Percentiles rank a stretch among this genome's conserved stretches.
phyloP scores from a whole-genome alignment of 2,888 invertebrate species.

The Prosapia bicincta region DNA sequence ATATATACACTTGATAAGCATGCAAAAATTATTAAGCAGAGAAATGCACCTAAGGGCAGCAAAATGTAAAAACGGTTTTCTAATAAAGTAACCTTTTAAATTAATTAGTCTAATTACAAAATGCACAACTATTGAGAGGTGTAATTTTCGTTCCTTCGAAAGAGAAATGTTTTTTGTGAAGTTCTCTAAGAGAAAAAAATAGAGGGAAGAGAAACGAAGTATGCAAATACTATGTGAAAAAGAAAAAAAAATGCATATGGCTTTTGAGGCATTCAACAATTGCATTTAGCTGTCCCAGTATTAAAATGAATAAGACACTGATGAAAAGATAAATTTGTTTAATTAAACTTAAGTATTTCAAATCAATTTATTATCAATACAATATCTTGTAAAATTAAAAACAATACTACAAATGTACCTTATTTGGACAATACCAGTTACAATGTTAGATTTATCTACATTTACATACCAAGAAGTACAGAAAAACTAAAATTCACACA shows the following conservation, averaged over 20 bases:
- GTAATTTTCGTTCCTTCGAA: neutral
- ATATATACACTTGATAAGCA: too few relatives aligned
- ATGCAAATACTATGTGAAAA: constrained; percentile 14
- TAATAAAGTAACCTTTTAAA: neutral
- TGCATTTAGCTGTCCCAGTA: constrained; percentile 14
- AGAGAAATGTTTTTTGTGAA: neutral
- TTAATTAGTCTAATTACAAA: neutral
- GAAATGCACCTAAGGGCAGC: neutral
- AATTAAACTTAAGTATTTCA: neutral
- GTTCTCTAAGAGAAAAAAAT: constrained; percentile 11
- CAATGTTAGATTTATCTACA: too few relatives aligned
- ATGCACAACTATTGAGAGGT: constrained; percentile 2
- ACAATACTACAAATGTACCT: too few relatives aligned
- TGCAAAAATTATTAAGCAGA: neutral
- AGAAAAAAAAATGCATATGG: constrained; percentile 18
- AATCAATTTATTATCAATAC: too few relatives aligned
- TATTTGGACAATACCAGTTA: too few relatives aligned
- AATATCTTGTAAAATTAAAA: too few relatives aligned
- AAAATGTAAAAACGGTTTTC: neutral
- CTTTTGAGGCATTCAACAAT: constrained; percentile 27
- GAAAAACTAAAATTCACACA: too few relatives aligned
- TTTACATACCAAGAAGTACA: too few relatives aligned
- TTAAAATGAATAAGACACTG: constrained; percentile 20
- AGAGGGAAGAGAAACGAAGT: constrained; percentile 12
- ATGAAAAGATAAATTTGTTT: too few relatives aligned